Percentiles rank a stretch among this genome's conserved stretches.
Conservation (phyloP, 2,888 invertebrate genomes). For the Philaethria dido region DNA sequence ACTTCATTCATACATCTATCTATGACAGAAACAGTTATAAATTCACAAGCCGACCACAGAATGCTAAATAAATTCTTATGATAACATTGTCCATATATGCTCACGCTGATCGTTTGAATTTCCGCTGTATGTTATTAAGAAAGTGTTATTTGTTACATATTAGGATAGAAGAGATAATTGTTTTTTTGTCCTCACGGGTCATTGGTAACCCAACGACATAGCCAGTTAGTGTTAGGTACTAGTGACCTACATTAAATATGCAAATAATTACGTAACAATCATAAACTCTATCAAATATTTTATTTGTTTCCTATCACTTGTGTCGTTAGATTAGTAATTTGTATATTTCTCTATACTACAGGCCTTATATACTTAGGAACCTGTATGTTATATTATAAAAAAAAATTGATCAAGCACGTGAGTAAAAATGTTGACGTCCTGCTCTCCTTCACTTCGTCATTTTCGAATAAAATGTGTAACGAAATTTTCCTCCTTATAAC, state of each 20-base stretch:
- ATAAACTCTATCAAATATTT: no score
- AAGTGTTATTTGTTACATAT: neutral
- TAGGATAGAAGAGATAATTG: neutral
- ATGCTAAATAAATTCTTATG: constrained; percentile 13
- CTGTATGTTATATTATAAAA: no score
- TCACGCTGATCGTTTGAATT: constrained; percentile 19
- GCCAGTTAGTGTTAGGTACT: neutral
- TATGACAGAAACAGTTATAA: constrained; percentile 15
- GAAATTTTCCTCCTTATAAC: no score
- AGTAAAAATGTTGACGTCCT: no score
- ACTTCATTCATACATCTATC: neutral
- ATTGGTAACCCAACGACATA: no score
- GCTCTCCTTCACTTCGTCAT: no score
- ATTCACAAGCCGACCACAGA: neutral
- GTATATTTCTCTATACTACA: no score
- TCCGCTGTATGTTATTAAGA: constrained; percentile 11
- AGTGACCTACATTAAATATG: neutral
- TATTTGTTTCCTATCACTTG: no score
- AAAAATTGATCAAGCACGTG: no score
- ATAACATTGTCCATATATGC: constrained; percentile 18
- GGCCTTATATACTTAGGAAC: no score
- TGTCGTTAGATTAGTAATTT: no score
- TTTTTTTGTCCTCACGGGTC: neutral
- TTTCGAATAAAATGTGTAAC: no score
- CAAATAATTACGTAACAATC: neutral